Conservation (phyloP, 2,888 invertebrate species). For the Spilosoma lubricipeda region DNA sequence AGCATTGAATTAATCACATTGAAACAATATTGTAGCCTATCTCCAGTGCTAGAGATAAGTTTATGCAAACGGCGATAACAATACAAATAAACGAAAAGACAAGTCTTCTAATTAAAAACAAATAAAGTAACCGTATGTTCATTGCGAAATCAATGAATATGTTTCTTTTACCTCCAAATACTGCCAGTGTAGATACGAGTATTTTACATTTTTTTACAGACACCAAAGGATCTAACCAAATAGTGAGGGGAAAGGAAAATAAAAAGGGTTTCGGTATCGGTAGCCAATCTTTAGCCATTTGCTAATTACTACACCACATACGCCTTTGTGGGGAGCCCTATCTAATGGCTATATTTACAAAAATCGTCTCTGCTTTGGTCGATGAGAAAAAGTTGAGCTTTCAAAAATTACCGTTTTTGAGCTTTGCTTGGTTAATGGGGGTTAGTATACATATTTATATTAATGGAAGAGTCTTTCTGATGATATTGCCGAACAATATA, state of each 20-base stretch:
- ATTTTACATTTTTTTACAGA: slow-evolving; percentile 40
- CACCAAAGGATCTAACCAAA: slow-evolving; percentile 55
- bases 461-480: too few relatives aligned
- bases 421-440: background rate
- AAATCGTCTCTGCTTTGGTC: slow-evolving; percentile 28
- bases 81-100: background rate
- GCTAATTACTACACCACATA: slow-evolving; percentile 75
- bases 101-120: background rate
- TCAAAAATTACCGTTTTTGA: background rate
- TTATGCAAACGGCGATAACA: too few relatives aligned
- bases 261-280: slow-evolving; percentile 53
- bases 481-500: too few relatives aligned
- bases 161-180: background rate
- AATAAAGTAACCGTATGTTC: background rate
- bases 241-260: slow-evolving; percentile 50
- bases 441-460: background rate
- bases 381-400: slow-evolving; percentile 32
- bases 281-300: slow-evolving; percentile 75
- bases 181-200: slow-evolving; percentile 11
- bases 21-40: too few relatives aligned
- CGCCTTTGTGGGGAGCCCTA: slow-evolving; percentile 62
- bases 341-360: slow-evolving; percentile 43
- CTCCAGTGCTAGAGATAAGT: too few relatives aligned
- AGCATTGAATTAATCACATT: too few relatives aligned
- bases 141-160: background rate